phyloP scores from a whole-genome alignment of 2,888 invertebrate species.

The Andrena trimmerana region DNA sequence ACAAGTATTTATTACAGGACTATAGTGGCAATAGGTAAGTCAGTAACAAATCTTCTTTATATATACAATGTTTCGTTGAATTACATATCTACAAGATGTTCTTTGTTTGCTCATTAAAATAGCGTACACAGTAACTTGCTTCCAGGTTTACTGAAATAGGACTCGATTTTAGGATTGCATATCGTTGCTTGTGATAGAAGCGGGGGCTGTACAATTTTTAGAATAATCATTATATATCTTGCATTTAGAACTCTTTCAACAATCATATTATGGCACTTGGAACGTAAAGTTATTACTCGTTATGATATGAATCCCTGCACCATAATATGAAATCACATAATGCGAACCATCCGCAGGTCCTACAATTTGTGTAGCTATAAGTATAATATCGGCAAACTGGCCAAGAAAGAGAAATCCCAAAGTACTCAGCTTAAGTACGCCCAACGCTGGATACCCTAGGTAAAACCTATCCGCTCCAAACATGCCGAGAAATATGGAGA shows the following conservation, averaged over 20 bases:
- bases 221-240: constrained; percentile 32
- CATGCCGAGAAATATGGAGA: constrained; percentile 99
- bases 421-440: constrained; percentile 97
- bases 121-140: constrained; percentile 54
- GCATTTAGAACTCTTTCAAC: constrained; percentile 85
- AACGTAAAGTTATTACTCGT: constrained; percentile 94
- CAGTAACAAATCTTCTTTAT: constrained; percentile 62
- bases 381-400: constrained; percentile 96
- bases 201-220: constrained; percentile 55
- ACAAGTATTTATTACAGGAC: constrained; percentile 66
- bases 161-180: constrained; percentile 65
- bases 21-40: constrained; percentile 63
- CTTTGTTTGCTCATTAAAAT: constrained; percentile 52
- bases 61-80: constrained; percentile 70
- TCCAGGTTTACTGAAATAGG: constrained; percentile 56
- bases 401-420: constrained; percentile 98
- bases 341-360: constrained; percentile 98
- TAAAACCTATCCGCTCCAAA: constrained; percentile 99
- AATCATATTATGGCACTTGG: constrained; percentile 92
- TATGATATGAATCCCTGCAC: constrained; percentile 93
- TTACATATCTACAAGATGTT: constrained; percentile 68
- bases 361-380: constrained; percentile 97
- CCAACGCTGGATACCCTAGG: constrained; percentile 98
- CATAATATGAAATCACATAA: constrained; percentile 97
- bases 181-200: constrained; percentile 69